A percentile compares a stretch with the other conserved stretches of the same genome.
Evolutionary conservation across 1,140 invertebrate genomes (phyloP).

Genomic region (Saccostrea cuccullata): DNA sequence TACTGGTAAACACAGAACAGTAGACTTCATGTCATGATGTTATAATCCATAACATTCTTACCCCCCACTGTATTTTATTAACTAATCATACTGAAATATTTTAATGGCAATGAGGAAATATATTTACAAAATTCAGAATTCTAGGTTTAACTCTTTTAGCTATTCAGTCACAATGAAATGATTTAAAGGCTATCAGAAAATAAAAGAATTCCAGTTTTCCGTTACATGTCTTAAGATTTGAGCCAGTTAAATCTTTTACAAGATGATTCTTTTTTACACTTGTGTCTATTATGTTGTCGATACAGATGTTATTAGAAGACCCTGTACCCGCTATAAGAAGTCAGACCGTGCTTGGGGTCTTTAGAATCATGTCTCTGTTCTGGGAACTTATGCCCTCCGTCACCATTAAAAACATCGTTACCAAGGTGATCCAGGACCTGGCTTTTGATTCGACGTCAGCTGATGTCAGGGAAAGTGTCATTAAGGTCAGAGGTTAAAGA

Average conservation of each 20-base stretch:
- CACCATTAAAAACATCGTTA: conserved; percentile 72
- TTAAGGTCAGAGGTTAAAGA: conserved; percentile 70
- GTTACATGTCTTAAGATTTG: too few relatives aligned
- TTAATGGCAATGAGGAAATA: too few relatives aligned
- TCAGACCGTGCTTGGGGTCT: conserved; percentile 73
- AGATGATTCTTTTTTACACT: not conserved
- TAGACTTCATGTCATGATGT: too few relatives aligned
- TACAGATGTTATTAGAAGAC: conserved; percentile 74
- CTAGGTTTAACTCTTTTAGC: too few relatives aligned
- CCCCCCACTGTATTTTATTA: too few relatives aligned
- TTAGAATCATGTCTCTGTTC: conserved; percentile 72
- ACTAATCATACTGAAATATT: too few relatives aligned
- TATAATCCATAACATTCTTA: too few relatives aligned
- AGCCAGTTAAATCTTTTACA: too few relatives aligned
- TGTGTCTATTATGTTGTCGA: conserved; percentile 28
- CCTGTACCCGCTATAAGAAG: conserved; percentile 71
- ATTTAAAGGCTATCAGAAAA: too few relatives aligned
- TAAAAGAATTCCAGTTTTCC: too few relatives aligned
- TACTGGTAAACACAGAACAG: conserved; percentile 63
- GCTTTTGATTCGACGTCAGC: conserved; percentile 74
- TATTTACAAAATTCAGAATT: too few relatives aligned
- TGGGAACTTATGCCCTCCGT: conserved; percentile 77
- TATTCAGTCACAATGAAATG: too few relatives aligned
- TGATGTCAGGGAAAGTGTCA: conserved; percentile 75
- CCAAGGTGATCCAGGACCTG: conserved; percentile 72